Percentiles rank a stretch among this genome's conserved stretches.
These are phyloP conservation scores for Ctenopoma multispine DNA, from an alignment of 2,797 vertebrate genomes.

Conservation along the genomic window DNA sequence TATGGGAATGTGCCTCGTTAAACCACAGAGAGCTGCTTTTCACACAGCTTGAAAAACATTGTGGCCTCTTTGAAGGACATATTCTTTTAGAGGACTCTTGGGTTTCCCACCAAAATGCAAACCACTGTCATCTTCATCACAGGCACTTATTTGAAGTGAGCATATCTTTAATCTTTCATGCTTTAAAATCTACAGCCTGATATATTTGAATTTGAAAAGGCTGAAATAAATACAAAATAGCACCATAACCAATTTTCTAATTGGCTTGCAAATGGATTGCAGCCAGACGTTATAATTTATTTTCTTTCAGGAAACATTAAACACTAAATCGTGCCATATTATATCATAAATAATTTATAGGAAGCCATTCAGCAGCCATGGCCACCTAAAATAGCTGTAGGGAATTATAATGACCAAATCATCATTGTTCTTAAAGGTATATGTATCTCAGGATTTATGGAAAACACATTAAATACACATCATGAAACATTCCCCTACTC, in stretches of 20 bases:
- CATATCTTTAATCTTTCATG: constrained; percentile 42
- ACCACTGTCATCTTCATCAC: constrained; percentile 30
- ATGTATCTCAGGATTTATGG: neutral
- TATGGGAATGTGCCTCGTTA: constrained; percentile 41
- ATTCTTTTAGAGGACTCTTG: constrained; percentile 32
- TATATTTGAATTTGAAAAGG: constrained; percentile 39
- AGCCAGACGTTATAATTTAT: constrained; percentile 6
- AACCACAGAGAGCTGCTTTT: constrained; percentile 33
- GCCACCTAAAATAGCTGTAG: neutral
- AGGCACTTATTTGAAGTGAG: constrained; percentile 44
- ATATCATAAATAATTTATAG: neutral
- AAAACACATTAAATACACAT: constrained; percentile 7
- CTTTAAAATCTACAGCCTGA: constrained; percentile 24
- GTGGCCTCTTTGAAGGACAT: constrained; percentile 47
- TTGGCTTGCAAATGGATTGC: constrained; percentile 17
- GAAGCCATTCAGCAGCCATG: constrained; percentile 2
- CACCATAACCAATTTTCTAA: constrained; percentile 33
- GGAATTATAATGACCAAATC: neutral
- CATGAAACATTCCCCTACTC: neutral
- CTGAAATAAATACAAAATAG: constrained; percentile 32
- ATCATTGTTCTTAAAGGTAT: neutral
- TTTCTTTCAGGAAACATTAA: constrained; percentile 5
- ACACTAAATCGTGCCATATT: constrained; percentile 19
- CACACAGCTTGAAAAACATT: constrained; percentile 39
- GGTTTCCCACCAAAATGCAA: constrained; percentile 41